phyloP scores from a whole-genome alignment of 1,140 invertebrate species.

The Bombyx mori region ASM3026992v2 NC_085128.1:11924001-11924500 shows the following conservation, averaged over 20 bases:
- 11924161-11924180: no score
- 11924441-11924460: constrained; percentile 99
- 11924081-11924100: no score
- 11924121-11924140: no score
- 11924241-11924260: constrained; percentile 64
- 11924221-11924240: constrained; percentile 43
- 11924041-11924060: no score
- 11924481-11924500: constrained; percentile 20
- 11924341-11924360: constrained; percentile 95
- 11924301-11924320: constrained; percentile 77
- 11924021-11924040: no score
- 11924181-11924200: no score
- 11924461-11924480: constrained; percentile 91
- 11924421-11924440: constrained; percentile 99
- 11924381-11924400: constrained; percentile 99
- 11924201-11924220: constrained; percentile 31
- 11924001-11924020: no score
- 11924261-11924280: constrained; percentile 64
- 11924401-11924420: constrained; percentile 96
- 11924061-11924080: no score
- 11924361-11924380: constrained; percentile 99
- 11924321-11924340: constrained; percentile 78
- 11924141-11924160: no score
- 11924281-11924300: constrained; percentile 71
- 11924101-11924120: no score